Evolutionary conservation across 1,140 invertebrate genomes (phyloP).

Genomic region (Bombus balteatus): DNA sequence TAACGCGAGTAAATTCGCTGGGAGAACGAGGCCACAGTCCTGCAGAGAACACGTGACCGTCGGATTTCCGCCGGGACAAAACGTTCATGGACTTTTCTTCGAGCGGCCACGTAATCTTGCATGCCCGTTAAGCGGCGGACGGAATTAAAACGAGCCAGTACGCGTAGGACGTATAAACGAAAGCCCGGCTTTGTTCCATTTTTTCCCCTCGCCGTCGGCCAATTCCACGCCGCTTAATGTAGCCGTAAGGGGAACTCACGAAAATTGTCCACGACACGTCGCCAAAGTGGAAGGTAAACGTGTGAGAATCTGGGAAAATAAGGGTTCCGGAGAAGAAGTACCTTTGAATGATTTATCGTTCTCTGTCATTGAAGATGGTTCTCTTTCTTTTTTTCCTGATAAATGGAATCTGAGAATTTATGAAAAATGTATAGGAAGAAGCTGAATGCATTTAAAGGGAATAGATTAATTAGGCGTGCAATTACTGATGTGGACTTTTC

Average conservation of each 20-base stretch:
- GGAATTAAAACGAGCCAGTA: constrained; percentile 37
- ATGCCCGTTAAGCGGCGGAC: neutral
- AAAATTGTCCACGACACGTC: constrained; percentile 27
- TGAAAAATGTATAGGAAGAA: neutral
- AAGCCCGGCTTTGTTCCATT: constrained; percentile 13
- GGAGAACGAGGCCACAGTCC: neutral
- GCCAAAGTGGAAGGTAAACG: constrained; percentile 18
- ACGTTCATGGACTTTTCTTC: neutral
- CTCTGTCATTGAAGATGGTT: neutral
- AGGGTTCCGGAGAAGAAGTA: neutral
- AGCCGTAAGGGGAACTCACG: constrained; percentile 10
- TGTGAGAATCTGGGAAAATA: neutral
- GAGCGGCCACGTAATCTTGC: constrained; percentile 6
- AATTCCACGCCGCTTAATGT: neutral
- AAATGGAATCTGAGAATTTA: neutral
- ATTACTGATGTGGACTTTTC: no score
- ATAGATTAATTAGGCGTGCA: neutral
- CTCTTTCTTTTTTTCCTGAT: neutral
- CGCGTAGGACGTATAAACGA: constrained; percentile 24
- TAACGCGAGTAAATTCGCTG: constrained; percentile 15
- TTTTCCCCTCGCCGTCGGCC: neutral
- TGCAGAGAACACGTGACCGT: neutral
- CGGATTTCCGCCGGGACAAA: neutral
- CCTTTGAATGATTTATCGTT: neutral
- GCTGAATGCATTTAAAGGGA: neutral